Evolutionary conservation across 2,113 vertebrate species (phyloP).

Genomic region (Mirounga angustirostris): DNA sequence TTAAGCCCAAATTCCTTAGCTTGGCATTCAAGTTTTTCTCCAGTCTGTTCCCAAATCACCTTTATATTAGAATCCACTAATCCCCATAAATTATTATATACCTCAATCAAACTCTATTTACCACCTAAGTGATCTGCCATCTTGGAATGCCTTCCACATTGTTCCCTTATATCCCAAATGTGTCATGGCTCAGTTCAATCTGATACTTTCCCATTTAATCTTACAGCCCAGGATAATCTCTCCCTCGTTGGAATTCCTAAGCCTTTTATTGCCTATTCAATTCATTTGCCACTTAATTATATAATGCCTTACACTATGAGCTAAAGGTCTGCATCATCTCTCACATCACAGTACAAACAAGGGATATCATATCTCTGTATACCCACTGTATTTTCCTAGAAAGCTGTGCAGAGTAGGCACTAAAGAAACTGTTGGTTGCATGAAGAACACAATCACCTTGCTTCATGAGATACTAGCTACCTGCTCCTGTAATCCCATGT

Average conservation of each 20-base stretch:
- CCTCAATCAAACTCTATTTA: neutral
- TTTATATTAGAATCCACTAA: constrained; percentile 37
- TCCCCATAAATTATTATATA: neutral
- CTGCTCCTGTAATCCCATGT: constrained; percentile 49
- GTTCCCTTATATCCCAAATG: neutral
- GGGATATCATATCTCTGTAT: neutral
- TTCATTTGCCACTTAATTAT: constrained; percentile 38
- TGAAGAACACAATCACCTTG: constrained; percentile 41
- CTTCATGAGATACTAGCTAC: constrained; percentile 53
- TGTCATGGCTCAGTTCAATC: neutral
- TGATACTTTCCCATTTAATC: constrained; percentile 43
- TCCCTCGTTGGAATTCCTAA: constrained; percentile 3
- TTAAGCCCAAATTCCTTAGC: constrained; percentile 32
- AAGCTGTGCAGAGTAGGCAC: neutral
- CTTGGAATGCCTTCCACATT: neutral
- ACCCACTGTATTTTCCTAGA: constrained; percentile 11
- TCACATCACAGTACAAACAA: constrained; percentile 44
- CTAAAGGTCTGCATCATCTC: constrained; percentile 25
- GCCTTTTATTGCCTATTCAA: neutral
- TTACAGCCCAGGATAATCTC: neutral
- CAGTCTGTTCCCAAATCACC: neutral
- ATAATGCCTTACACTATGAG: neutral
- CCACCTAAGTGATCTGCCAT: neutral
- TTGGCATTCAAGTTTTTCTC: constrained; percentile 39
- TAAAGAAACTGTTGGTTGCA: constrained; percentile 12